Base-by-base conservation (phyloP, 35 echinoderm and acorn worm genomes). In the Amphiura filiformis region DNA sequence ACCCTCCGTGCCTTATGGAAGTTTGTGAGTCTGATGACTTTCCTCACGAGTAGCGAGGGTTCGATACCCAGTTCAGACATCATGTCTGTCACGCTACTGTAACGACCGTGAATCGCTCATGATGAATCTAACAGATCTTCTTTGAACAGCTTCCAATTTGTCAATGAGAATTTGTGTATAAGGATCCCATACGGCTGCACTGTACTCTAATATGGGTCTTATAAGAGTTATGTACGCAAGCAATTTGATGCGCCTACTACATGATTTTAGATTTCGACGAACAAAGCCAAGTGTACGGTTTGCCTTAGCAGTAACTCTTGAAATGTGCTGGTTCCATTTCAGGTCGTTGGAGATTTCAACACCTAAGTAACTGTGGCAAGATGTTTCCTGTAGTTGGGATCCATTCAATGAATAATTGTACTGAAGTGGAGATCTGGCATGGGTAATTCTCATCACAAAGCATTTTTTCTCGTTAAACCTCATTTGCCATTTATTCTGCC, bases 401-500 rank as follows among this genome's bases (percentile, higher is more conserved):
- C 40, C 40, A 23, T 65, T 38, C 17, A 91, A 35, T 56, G 31
- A 57, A 56, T 92, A 87, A 17, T 34, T 15, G 52, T 39, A 57
- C 32, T 36, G 35, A n/a, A 76, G 26, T 2, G 41, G 56, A 36
- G 57, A 76, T 78, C 56, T 35, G 23, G 36, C 78, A 22, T 65
- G 39, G 35, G 83, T 56, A 2, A 91, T 77, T 57, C 38, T 34
- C 0, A 86, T 47, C 22, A 82, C 57, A 18, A 41, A 34, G 36
- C 90, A 92, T 78, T 92, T 92, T 0, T 82, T 37, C 4, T 77
- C 36, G 80, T 92, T 81, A 7, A 92, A 75, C n/a, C 34, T 39
- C 89, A 91, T 91, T 37, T 83, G 76, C 89, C 89, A 86, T 35
- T 36, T 86, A 2, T 80, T 80, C n/a, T 65, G 34, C 89, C 84